Evolutionary conservation across 92 coral and sea anemone species (phyloP).

Genomic region (Zoanthus solanderi): DNA sequence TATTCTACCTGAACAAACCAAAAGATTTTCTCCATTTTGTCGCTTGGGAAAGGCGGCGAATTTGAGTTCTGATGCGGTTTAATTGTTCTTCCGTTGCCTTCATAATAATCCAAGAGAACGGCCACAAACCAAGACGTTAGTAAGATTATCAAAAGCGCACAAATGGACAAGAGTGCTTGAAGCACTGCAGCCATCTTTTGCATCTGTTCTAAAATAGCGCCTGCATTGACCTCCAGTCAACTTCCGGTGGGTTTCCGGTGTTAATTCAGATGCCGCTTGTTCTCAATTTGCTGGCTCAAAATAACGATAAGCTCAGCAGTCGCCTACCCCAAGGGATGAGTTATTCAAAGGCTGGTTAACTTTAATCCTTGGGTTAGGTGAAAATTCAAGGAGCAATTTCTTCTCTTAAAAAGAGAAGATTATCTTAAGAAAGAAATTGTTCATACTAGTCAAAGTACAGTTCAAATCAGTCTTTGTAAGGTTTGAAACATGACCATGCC

Average conservation of each 20-base stretch:
- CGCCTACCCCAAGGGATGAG: no score
- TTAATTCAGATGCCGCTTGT: background rate
- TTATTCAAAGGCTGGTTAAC: no score
- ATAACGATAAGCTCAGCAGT: background rate
- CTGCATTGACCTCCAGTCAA: background rate
- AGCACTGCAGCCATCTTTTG: slow-evolving; percentile 70
- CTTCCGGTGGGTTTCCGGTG: background rate
- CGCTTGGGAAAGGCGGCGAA: slow-evolving; percentile 86
- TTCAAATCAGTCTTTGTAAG: no score
- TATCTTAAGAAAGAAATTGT: no score
- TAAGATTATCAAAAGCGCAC: slow-evolving; percentile 70
- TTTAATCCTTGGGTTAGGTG: no score
- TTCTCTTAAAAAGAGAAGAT: no score
- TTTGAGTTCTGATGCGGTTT: slow-evolving; percentile 73
- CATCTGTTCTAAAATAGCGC: background rate
- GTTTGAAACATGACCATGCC: no score
- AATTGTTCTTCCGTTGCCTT: slow-evolving; percentile 77
- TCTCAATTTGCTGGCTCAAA: background rate
- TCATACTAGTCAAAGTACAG: no score
- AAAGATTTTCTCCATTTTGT: slow-evolving; percentile 82
- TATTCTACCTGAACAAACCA: slow-evolving; percentile 93
- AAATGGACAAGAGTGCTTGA: slow-evolving; percentile 71
- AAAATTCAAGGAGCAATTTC: no score
- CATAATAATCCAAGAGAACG: slow-evolving; percentile 84
- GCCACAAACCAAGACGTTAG: slow-evolving; percentile 88